These are phyloP conservation scores for Tyrophagus putrescentiae DNA, from an alignment of 1,140 invertebrate genomes.

Conservation along the genomic window DNA sequence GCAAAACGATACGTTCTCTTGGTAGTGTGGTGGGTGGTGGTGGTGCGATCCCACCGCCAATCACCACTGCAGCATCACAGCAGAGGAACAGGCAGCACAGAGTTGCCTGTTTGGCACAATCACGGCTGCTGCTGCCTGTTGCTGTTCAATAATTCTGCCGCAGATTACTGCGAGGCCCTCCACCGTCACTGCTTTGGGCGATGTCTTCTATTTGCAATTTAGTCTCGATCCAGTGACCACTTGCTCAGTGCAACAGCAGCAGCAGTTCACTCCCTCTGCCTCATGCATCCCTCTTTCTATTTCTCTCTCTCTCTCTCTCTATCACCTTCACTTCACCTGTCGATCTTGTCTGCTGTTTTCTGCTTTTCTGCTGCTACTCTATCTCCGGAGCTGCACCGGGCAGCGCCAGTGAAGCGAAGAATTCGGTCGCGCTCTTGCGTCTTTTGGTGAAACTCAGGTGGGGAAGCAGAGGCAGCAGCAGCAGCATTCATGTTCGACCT, in stretches of 20 bases:
- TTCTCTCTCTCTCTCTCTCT: conserved; percentile 19
- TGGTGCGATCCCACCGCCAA: not conserved
- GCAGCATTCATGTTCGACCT: too few relatives aligned
- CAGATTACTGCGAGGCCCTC: not conserved
- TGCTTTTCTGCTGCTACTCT: not conserved
- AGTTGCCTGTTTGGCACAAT: too few relatives aligned
- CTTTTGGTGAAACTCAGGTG: too few relatives aligned
- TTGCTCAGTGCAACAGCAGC: not conserved
- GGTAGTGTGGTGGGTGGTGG: not conserved
- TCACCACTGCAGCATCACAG: too few relatives aligned
- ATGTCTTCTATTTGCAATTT: conserved; percentile 16
- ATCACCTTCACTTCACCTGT: conserved; percentile 15
- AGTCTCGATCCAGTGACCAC: conserved; percentile 15
- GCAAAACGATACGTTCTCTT: not conserved
- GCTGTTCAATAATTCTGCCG: conserved; percentile 12
- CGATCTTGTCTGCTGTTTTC: conserved; percentile 3
- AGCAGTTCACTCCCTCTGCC: not conserved
- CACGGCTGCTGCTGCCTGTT: not conserved
- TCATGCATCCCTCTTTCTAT: conserved; percentile 13
- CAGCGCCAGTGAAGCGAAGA: conserved; percentile 7
- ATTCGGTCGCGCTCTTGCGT: not conserved
- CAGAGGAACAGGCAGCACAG: too few relatives aligned
- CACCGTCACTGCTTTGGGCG: conserved; percentile 1
- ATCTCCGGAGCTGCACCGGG: not conserved
- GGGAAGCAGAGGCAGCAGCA: too few relatives aligned